Conservation (phyloP, 2,888 invertebrate species). For the Tenthredo livida region DNA sequence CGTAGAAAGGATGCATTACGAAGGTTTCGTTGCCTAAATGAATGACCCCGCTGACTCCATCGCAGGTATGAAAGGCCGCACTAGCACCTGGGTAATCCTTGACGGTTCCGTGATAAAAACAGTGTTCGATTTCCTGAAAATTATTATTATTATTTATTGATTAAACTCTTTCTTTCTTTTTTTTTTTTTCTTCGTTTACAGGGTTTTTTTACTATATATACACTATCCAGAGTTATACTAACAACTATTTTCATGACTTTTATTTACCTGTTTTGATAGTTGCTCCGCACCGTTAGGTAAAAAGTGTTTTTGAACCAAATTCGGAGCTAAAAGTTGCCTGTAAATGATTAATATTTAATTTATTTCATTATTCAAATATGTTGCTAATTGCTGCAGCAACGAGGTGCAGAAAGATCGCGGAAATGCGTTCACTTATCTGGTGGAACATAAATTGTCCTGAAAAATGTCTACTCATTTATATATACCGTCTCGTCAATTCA, state of each 20-base stretch:
- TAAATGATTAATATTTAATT: conserved; percentile 76
- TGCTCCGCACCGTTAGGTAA: conserved; percentile 92
- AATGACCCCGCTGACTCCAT: conserved; percentile 98
- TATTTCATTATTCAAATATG: conserved; percentile 7
- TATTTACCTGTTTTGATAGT: conserved; percentile 87
- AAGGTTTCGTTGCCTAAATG: conserved; percentile 99
- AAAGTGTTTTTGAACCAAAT: conserved; percentile 94
- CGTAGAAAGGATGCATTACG: conserved; percentile 98
- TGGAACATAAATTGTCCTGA: not conserved
- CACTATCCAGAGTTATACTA: too few species aligned
- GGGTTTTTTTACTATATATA: too few species aligned
- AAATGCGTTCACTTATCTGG: not conserved
- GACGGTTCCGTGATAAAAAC: conserved; percentile 98
- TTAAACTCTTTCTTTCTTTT: not conserved
- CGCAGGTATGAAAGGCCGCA: conserved; percentile 98
- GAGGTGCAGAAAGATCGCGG: not conserved
- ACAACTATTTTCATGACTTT: too few species aligned
- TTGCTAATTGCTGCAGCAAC: not conserved
- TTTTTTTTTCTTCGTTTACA: too few species aligned
- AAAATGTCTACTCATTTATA: not conserved
- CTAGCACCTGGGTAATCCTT: conserved; percentile 98
- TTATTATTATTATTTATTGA: conserved; percentile 48
- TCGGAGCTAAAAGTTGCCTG: conserved; percentile 96
- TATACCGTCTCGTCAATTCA: conserved; percentile 10
- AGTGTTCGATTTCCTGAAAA: conserved; percentile 96